Conservation (phyloP, 35 echinoderm and acorn worm genomes). For the Apostichopus parvimensis region DNA sequence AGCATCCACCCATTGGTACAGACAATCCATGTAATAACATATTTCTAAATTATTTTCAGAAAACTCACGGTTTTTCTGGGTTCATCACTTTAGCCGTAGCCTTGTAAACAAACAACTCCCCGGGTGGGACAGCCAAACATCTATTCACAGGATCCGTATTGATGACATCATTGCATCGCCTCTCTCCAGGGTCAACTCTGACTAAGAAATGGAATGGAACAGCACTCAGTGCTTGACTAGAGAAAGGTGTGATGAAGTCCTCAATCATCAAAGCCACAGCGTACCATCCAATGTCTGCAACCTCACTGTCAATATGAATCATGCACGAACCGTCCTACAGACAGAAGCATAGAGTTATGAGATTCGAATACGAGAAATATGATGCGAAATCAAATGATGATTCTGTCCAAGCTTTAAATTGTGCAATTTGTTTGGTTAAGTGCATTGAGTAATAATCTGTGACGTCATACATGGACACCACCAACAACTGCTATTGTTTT, state of each 20-base stretch:
- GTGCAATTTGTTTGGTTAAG: too few species aligned
- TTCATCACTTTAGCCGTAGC: slow-evolving; percentile 23
- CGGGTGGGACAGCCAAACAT: slow-evolving; percentile 6
- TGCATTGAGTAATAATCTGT: too few species aligned
- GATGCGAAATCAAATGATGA: too few species aligned
- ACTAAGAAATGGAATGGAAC: slow-evolving; percentile 46
- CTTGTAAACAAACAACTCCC: slow-evolving; percentile 21
- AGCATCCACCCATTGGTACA: too few species aligned
- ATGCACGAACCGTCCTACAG: background rate
- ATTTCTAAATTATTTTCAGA: background rate
- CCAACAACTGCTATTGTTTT: too few species aligned
- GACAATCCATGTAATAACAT: too few species aligned
- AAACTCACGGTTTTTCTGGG: slow-evolving; percentile 26
- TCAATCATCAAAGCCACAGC: slow-evolving; percentile 47
- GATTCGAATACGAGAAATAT: too few species aligned
- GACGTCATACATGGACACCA: too few species aligned
- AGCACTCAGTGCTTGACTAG: slow-evolving; percentile 12
- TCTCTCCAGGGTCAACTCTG: slow-evolving; percentile 28
- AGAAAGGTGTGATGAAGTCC: slow-evolving; percentile 15
- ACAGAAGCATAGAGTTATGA: too few species aligned
- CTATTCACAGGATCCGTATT: background rate
- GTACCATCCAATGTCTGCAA: slow-evolving; percentile 35
- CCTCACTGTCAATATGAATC: slow-evolving; percentile 22
- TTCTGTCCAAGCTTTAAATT: too few species aligned
- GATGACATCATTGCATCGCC: slow-evolving; percentile 21